Evolutionary conservation across 2,888 invertebrate species (phyloP).

Genomic region (Chrysolina oricalcia): DNA sequence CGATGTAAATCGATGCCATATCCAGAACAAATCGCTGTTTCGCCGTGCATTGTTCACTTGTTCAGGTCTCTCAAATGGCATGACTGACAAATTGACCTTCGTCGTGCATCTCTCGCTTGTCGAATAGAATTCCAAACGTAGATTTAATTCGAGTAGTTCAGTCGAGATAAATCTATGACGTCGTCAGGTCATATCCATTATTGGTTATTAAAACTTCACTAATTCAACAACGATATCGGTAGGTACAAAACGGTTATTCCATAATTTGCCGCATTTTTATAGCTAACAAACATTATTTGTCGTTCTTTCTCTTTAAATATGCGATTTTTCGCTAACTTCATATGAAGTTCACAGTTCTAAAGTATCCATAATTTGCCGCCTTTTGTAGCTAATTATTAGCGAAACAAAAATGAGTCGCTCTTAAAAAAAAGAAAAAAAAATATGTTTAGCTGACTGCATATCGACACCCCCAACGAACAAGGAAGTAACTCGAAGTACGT

Average conservation of each 20-base stretch:
- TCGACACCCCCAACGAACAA: too few relatives aligned
- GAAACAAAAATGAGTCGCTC: too few relatives aligned
- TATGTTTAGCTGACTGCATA: too few relatives aligned
- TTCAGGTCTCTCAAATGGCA: background rate
- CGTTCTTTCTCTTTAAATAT: too few relatives aligned
- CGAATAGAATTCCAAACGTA: constrained; percentile 4
- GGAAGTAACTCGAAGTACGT: too few relatives aligned
- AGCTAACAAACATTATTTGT: too few relatives aligned
- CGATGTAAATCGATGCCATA: constrained; percentile 25
- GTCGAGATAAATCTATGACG: background rate
- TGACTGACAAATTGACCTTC: constrained; percentile 17
- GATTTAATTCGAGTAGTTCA: background rate
- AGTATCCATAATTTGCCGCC: too few relatives aligned
- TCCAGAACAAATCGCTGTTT: constrained; percentile 22
- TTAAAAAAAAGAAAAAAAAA: too few relatives aligned
- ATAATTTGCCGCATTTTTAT: too few relatives aligned
- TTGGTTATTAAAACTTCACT: background rate
- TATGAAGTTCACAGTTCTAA: too few relatives aligned
- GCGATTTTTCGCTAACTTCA: too few relatives aligned
- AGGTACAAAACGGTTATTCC: background rate
- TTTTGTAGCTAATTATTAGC: too few relatives aligned
- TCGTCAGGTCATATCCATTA: background rate
- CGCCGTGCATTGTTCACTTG: constrained; percentile 7
- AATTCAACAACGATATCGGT: background rate
- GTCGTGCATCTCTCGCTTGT: background rate